Base-by-base conservation (phyloP, 2,797 vertebrate species). In the Hyperoplus immaculatus region DNA sequence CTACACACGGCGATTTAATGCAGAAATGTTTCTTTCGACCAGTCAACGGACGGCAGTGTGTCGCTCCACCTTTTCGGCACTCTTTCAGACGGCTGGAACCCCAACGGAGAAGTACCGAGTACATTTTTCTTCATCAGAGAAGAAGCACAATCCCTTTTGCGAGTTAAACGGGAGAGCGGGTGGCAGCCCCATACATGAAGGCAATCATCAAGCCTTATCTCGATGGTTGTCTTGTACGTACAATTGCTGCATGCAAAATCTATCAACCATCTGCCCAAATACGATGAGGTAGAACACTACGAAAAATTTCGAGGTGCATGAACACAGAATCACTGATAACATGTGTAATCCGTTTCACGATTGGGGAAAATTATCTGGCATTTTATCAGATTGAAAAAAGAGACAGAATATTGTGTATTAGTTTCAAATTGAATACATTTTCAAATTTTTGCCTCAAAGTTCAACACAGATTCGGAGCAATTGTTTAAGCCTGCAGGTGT, bases 141-240 rank as follows among this genome's bases (percentile, higher is more conserved):
- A 42, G 56, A 79, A 58, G 12, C 65, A 42, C 75, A 56, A 66
- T 57, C 42, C 45, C 64, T 55, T 61, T 51, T 68, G 64, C 0
- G 2, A 55, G 64, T 36, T 82, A 55, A 80, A 69, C 4, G 5
- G 39, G 53, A 54, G 54, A 6, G 68, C 72, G 9, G 43, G 67
- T 16, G 49, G 66, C 62, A 69, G 73, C 72, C 15, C 29, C 18
- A 64, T 38, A 61, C 76, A 75, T 72, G 62, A 90, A 81, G 80
- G 74, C 84, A 88, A 89, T 88, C 81, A 86, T 55, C 51, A 9
- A 36, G 71, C 64, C 39, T 85, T 36, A 81, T 82, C 85, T 85
- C 51, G 10, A 29, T 8, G 68, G 65, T 36, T 53, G 64, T 57
- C 75, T 69, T 47, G 15, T 49, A 57, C 47, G 4, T 42, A 68